Evolutionary conservation across 2,797 vertebrate species (phyloP).

Genomic region (Anguilla megastoma): DNA sequence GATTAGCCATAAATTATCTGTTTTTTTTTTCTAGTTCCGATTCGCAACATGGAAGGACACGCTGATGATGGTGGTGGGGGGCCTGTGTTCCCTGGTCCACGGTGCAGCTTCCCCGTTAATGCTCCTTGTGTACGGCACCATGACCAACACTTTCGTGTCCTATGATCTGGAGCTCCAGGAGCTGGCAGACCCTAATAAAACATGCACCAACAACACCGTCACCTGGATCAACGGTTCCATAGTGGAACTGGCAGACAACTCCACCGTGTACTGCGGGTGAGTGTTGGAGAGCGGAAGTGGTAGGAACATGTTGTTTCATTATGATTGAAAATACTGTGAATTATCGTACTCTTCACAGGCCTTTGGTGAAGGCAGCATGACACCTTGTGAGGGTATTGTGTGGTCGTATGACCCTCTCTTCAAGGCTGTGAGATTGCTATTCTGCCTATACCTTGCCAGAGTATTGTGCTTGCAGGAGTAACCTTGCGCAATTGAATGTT

Average conservation of each 20-base stretch:
- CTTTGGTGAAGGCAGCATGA: background rate
- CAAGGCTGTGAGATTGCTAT: background rate
- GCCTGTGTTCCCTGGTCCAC: constrained; percentile 83
- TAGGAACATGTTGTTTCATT: background rate
- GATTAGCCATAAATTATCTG: background rate
- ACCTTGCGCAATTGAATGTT: background rate
- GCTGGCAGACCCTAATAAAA: constrained; percentile 79
- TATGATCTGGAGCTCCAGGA: constrained; percentile 86
- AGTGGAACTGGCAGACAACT: constrained; percentile 59
- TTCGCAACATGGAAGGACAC: constrained; percentile 82
- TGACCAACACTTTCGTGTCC: constrained; percentile 89
- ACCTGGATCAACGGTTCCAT: constrained; percentile 80
- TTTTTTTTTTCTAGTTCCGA: constrained; percentile 73
- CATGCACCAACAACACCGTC: constrained; percentile 81
- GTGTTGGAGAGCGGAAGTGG: constrained; percentile 36
- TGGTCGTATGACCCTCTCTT: background rate
- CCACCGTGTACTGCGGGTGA: constrained; percentile 68
- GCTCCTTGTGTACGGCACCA: constrained; percentile 83
- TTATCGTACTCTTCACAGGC: background rate
- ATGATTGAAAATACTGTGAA: background rate
- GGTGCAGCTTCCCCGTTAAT: constrained; percentile 82
- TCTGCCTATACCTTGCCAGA: background rate
- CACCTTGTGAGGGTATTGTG: background rate
- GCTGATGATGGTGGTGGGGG: constrained; percentile 83
- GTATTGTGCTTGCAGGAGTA: background rate